These are phyloP conservation scores for Collichthys lucidus DNA, from an alignment of 2,113 vertebrate species.

Conservation along the genomic window DNA sequence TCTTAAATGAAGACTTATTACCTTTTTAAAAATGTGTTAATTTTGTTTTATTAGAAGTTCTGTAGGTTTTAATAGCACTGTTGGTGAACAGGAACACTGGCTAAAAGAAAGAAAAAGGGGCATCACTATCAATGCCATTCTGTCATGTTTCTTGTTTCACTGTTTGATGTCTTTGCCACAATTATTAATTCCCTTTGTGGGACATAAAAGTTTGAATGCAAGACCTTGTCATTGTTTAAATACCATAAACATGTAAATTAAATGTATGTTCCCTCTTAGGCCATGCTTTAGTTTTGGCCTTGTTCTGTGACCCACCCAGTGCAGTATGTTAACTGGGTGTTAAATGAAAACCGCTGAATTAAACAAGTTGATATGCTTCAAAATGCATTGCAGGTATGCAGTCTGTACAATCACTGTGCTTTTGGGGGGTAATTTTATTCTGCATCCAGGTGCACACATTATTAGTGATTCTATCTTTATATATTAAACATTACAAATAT, in stretches of 20 bases:
- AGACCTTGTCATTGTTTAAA: conserved; percentile 70
- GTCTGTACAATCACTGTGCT: conserved; percentile 49
- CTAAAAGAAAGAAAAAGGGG: conserved; percentile 33
- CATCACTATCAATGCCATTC: conserved; percentile 60
- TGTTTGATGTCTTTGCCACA: conserved; percentile 71
- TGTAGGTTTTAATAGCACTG: conserved; percentile 76
- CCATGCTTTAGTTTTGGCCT: conserved; percentile 64
- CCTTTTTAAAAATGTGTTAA: conserved; percentile 65
- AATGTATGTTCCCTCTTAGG: conserved; percentile 64
- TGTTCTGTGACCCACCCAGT: conserved; percentile 73
- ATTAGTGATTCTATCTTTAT: neutral
- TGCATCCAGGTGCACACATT: conserved; percentile 3
- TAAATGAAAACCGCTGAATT: conserved; percentile 76
- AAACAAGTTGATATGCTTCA: conserved; percentile 76
- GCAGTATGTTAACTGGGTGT: conserved; percentile 76
- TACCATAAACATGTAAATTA: conserved; percentile 73
- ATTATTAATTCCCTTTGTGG: conserved; percentile 57
- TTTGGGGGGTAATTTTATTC: conserved; percentile 11
- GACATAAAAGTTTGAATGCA: conserved; percentile 72
- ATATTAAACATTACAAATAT: conserved; percentile 1
- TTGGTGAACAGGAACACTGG: conserved; percentile 64
- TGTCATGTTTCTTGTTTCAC: conserved; percentile 71
- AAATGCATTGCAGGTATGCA: conserved; percentile 60
- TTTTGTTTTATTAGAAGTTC: conserved; percentile 71
- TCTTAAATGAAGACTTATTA: conserved; percentile 77